Evolutionary conservation across 2,888 invertebrate genomes (phyloP).

Genomic region (Stenodema calcarata): DNA sequence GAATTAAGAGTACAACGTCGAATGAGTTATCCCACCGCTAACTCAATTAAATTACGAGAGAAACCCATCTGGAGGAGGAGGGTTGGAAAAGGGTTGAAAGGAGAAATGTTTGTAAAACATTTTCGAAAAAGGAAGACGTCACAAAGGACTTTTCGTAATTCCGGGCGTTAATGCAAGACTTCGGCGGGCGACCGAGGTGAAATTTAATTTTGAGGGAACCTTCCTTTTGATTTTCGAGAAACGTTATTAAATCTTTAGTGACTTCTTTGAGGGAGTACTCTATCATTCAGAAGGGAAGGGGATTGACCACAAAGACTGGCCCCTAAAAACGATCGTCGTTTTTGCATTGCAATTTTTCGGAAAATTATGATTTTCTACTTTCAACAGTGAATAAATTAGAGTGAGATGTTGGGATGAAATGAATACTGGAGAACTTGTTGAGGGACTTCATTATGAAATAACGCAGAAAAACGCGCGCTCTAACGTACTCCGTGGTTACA

Average conservation of each 20-base stretch:
- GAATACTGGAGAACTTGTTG: too few relatives aligned
- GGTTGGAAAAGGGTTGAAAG: not conserved
- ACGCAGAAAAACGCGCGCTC: too few relatives aligned
- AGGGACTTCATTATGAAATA: too few relatives aligned
- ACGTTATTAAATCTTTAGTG: conserved; percentile 13
- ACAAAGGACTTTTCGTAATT: not conserved
- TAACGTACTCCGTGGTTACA: too few relatives aligned
- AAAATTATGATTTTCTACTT: too few relatives aligned
- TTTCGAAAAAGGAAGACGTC: conserved; percentile 5
- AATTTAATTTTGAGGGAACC: conserved; percentile 18
- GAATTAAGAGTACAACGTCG: not conserved
- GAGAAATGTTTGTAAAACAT: conserved; percentile 26
- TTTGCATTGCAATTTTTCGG: too few relatives aligned
- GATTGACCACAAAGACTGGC: too few relatives aligned
- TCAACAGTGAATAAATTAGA: too few relatives aligned
- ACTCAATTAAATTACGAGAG: conserved; percentile 14
- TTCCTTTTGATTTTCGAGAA: not conserved
- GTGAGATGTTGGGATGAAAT: too few relatives aligned
- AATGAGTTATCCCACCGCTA: conserved; percentile 14
- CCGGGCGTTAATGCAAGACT: not conserved
- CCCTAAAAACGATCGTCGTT: too few relatives aligned
- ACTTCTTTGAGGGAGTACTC: not conserved
- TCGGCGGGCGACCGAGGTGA: not conserved
- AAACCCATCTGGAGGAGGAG: not conserved
- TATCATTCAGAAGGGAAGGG: too few relatives aligned